Evolutionary conservation across 2,888 invertebrate species (phyloP), one percentile per base, ranked within the genome.

Genomic region (Drosophila meridiana): DNA sequence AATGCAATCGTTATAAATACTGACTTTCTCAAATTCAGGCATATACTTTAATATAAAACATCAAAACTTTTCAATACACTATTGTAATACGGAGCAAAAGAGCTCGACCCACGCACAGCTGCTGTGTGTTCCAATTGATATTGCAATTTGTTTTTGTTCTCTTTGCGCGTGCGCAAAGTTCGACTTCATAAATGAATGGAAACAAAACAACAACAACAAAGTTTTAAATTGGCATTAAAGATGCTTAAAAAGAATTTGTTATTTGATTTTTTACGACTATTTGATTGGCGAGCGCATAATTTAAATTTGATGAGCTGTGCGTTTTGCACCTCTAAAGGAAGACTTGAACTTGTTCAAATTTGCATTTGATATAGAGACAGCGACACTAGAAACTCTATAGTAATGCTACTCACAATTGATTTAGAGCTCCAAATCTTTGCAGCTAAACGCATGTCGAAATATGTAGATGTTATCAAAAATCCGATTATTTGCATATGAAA

Each of bases 311-410:
- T 76, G 65, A 76, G 67, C 69, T 68, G 71, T 43, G 55, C 60
- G 48, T n/a, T 73, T 77, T 88, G 80, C 88, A 69, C 83, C 69
- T 72, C 52, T 42, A 47, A 48, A 65, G 28, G 2, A 14, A 34
- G 59, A 53, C 47, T 50, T 56, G 28, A 63, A 38, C 55, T 59
- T 47, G 55, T 53, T 59, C 42, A 28, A 9, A 67, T 57, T 48
- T 76, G 59, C 57, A 64, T 59, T 60, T 57, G 52, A 26, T 26
- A 40, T 32, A 42, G n/a, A 60, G 48, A 53, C 47, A 14, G 30
- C 32, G 20, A 11, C n/a, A 11, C 32, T 36, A n/a, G 28, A 43
- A 11, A 14, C 34, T 28, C 26, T 26, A 20, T 53, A 13, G 7
- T 6, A 30, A 42, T 42, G 56, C 11, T 13, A 40, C 14, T 28